phyloP scores from a whole-genome alignment of 2,797 vertebrate genomes.

The Galago senegalensis region DNA sequence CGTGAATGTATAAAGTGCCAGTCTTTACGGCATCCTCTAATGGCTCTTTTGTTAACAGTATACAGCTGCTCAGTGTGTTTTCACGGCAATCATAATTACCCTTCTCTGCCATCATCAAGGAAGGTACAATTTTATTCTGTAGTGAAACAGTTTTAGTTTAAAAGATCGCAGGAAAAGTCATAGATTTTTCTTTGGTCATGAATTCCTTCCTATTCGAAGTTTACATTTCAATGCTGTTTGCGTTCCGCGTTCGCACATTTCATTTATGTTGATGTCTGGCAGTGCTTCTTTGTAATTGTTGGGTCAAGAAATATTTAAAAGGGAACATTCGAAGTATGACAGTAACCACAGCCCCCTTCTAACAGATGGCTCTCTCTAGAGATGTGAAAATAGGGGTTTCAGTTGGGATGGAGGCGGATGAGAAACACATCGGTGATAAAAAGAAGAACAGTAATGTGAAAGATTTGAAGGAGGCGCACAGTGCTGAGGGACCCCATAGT shows the following conservation, averaged over 20 bases:
- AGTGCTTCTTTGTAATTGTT: slow-evolving; percentile 81
- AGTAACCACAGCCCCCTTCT: slow-evolving; percentile 22
- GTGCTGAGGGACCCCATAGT: background rate
- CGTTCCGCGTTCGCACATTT: slow-evolving; percentile 80
- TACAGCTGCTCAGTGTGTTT: slow-evolving; percentile 87
- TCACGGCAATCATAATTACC: slow-evolving; percentile 89
- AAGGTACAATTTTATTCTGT: slow-evolving; percentile 86
- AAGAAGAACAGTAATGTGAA: background rate
- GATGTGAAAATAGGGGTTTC: slow-evolving; percentile 63
- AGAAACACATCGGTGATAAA: slow-evolving; percentile 1
- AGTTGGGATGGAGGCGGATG: background rate
- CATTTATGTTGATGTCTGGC: slow-evolving; percentile 73
- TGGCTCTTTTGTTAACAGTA: slow-evolving; percentile 88
- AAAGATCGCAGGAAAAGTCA: slow-evolving; percentile 78
- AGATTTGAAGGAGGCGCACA: background rate
- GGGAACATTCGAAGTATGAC: slow-evolving; percentile 63
- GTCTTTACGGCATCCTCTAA: slow-evolving; percentile 77
- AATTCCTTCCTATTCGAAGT: slow-evolving; percentile 82
- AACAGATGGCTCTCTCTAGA: slow-evolving; percentile 72
- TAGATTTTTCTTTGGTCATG: slow-evolving; percentile 80
- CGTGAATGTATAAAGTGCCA: slow-evolving; percentile 77
- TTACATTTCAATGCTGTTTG: slow-evolving; percentile 79
- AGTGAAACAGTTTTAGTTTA: slow-evolving; percentile 85
- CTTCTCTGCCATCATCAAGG: slow-evolving; percentile 86
- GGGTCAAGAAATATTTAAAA: slow-evolving; percentile 80